These are phyloP conservation scores for Murina feae DNA, from an alignment of 2,113 vertebrate species.

Conservation along the genomic window DNA sequence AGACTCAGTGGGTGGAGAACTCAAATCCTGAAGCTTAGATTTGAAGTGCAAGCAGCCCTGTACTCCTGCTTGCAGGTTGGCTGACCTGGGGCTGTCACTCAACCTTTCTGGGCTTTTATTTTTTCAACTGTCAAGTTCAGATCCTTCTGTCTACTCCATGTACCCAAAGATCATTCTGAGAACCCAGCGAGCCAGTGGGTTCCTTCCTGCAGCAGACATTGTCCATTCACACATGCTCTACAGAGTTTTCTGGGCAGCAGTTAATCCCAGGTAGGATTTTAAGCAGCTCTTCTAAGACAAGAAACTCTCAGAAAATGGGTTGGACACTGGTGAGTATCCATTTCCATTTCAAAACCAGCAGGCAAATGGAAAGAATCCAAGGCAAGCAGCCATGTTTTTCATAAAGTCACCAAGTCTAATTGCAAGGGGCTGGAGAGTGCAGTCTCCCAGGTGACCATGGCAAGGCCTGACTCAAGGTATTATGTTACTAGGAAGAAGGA, in stretches of 20 bases:
- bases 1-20: slow-evolving; percentile 6
- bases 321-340: neutral
- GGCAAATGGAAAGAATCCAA: neutral
- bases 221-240: neutral
- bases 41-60: slow-evolving; percentile 22
- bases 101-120: neutral
- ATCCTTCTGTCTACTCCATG: neutral
- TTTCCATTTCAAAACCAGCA: neutral
- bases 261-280: neutral
- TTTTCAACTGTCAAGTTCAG: neutral
- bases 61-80: neutral
- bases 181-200: neutral
- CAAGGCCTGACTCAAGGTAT: neutral
- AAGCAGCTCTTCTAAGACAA: neutral
- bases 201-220: neutral
- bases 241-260: neutral
- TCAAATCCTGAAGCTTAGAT: neutral
- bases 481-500: neutral
- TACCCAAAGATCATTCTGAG: neutral
- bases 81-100: neutral
- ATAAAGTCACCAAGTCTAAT: neutral
- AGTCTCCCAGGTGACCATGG: neutral
- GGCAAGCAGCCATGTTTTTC: neutral
- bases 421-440: neutral
- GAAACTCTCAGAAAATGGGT: neutral